Evolutionary conservation across 2,888 invertebrate species (phyloP).

Genomic region (Pandemis corylana): DNA sequence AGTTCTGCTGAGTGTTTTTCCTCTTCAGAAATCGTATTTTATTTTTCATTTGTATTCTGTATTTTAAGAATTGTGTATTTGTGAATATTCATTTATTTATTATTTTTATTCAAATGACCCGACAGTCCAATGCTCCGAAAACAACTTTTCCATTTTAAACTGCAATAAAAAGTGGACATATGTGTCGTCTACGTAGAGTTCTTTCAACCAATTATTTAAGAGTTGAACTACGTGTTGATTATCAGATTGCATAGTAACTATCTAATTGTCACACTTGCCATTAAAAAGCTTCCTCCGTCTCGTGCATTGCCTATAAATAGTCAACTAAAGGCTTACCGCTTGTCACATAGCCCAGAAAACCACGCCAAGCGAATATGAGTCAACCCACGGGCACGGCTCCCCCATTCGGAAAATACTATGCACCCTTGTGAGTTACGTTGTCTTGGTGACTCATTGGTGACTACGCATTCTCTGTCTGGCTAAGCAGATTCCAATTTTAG

Average conservation of each 20-base stretch:
- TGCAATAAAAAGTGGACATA: too few relatives aligned
- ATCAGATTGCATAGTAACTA: not conserved
- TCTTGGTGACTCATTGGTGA: slow-evolving; percentile 41
- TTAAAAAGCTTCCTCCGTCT: too few relatives aligned
- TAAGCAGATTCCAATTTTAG: slow-evolving; percentile 1
- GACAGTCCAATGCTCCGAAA: too few relatives aligned
- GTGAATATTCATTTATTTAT: too few relatives aligned
- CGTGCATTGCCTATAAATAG: not conserved
- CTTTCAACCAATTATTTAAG: not conserved
- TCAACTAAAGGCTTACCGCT: not conserved
- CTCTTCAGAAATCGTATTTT: too few relatives aligned
- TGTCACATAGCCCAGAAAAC: slow-evolving; percentile 14
- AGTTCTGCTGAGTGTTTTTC: too few relatives aligned
- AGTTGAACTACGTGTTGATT: not conserved
- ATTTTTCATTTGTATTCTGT: too few relatives aligned
- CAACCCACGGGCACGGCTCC: slow-evolving; percentile 41
- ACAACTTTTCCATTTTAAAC: too few relatives aligned
- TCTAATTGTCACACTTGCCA: too few relatives aligned
- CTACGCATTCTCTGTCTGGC: slow-evolving; percentile 12
- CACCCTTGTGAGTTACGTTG: slow-evolving; percentile 41
- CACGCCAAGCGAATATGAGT: slow-evolving; percentile 43
- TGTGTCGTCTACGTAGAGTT: not conserved
- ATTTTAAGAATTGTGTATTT: too few relatives aligned
- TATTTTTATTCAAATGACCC: too few relatives aligned
- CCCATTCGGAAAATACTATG: slow-evolving; percentile 45